Evolutionary conservation across 2,113 vertebrate genomes (phyloP).

Genomic region (Hippolais icterina): DNA sequence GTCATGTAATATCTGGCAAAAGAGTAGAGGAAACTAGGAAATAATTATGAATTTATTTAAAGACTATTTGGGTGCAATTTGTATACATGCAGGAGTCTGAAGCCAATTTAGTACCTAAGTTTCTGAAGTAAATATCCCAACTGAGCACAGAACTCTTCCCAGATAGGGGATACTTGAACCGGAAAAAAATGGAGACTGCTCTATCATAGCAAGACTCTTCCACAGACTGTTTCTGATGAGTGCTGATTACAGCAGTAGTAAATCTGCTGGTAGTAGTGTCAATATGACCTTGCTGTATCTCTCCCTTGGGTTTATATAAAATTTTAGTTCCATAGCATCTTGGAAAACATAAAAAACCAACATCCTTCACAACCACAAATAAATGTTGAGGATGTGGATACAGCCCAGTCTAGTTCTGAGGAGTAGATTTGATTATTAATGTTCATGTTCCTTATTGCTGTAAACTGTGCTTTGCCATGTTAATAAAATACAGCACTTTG

Average conservation of each 20-base stretch:
- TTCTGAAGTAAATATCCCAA: background rate
- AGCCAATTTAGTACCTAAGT: background rate
- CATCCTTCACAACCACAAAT: background rate
- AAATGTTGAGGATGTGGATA: background rate
- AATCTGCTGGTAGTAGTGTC: background rate
- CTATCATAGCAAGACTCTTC: background rate
- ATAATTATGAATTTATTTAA: background rate
- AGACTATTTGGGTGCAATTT: background rate
- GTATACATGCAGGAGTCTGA: background rate
- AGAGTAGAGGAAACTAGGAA: background rate
- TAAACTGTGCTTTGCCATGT: background rate
- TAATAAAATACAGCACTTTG: background rate
- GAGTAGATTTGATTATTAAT: background rate
- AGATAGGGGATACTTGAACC: background rate
- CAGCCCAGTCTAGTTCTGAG: background rate
- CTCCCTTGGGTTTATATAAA: background rate
- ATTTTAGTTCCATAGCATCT: background rate
- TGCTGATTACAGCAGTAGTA: background rate
- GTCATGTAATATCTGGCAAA: background rate
- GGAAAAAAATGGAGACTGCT: background rate
- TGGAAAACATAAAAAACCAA: background rate
- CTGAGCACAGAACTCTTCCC: background rate
- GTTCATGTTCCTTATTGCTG: background rate
- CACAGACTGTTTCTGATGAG: background rate
- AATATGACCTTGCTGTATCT: background rate